phyloP scores from a whole-genome alignment of 2,797 vertebrate species.

The Apogon talboti region DNA sequence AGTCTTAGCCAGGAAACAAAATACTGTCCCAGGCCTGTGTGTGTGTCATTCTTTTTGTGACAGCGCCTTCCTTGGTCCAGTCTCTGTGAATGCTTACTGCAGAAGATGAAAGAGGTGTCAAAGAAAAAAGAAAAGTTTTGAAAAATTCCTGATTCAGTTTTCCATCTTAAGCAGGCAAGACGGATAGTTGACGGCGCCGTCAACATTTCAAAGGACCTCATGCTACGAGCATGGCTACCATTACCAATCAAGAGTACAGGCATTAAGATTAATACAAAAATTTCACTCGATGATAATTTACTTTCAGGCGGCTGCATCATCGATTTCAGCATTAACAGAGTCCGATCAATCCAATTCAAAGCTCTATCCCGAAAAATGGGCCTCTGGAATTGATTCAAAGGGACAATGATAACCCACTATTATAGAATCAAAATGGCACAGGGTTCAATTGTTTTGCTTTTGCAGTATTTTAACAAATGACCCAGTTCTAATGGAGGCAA shows the following conservation, averaged over 20 bases:
- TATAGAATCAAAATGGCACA: conserved; percentile 84
- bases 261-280: conserved; percentile 82
- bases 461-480: conserved; percentile 88
- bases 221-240: conserved; percentile 32
- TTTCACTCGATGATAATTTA: conserved; percentile 80
- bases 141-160: conserved; percentile 38
- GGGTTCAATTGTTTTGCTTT: conserved; percentile 83
- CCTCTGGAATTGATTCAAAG: conserved; percentile 81
- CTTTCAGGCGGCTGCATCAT: conserved; percentile 83
- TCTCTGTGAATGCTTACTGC: conserved; percentile 32
- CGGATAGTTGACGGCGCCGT: conserved; percentile 42
- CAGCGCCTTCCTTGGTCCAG: conserved; percentile 7
- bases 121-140: conserved; percentile 39
- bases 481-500: conserved; percentile 86
- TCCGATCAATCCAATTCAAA: conserved; percentile 85
- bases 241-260: conserved; percentile 68
- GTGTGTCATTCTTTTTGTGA: conserved; percentile 15
- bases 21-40: conserved; percentile 17
- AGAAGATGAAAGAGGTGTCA: conserved; percentile 51
- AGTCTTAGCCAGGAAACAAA: conserved; percentile 27
- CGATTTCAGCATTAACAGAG: conserved; percentile 85
- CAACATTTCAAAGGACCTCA: conserved; percentile 63
- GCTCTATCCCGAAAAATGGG: conserved; percentile 81
- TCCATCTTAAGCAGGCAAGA: conserved; percentile 7
- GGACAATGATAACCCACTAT: conserved; percentile 82